Evolutionary conservation across 2,113 vertebrate species (phyloP), one percentile per base, ranked within the genome.

Genomic region (Apistogramma diplotaenia): DNA sequence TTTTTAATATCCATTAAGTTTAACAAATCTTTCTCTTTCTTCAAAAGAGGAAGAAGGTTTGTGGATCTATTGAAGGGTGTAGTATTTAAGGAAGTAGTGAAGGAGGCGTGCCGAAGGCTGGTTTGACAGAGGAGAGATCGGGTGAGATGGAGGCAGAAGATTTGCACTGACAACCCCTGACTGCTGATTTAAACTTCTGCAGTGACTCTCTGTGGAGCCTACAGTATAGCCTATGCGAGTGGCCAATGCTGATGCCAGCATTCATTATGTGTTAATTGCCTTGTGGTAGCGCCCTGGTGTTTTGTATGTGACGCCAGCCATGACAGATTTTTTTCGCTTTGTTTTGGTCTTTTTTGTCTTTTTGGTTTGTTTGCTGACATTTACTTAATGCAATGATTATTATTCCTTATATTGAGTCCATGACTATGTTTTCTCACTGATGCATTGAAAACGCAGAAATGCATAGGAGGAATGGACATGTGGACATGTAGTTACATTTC

Each of bases 241-340:
- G 1, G 61, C 21, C 8, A 37, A 11, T 37, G 35, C 35, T 37
- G 35, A 11, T 37, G 9, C 10, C 35, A 11, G 35, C 35, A 37
- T 37, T 37, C 3, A 37, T 37, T 37, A 37, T 37, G 35, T 37
- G 3, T 37, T 11, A 37, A 37, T 37, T 37, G 11, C 9, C 10
- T 43, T 65, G 1, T 65, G 35, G 21, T 43, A 8, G 40, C 43
- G 4, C 40, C 13, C 18, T 46, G 37, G 23, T 15, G 43, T 65
- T 25, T 43, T 2, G 40, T 65, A 65, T 11, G 15, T 18, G 37
- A 27, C 18, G 21, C 0, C 61, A 65, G 37, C 25, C 25, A 43
- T 35, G 33, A 35, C 33, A 35, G 7, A 3, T 0, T 1, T 1
- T 5, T 4, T 29, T 13, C 10, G 35, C 3, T 9, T 2, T 0